Evolutionary conservation across 2,113 vertebrate species (phyloP).

Genomic region (Calypte anna): DNA sequence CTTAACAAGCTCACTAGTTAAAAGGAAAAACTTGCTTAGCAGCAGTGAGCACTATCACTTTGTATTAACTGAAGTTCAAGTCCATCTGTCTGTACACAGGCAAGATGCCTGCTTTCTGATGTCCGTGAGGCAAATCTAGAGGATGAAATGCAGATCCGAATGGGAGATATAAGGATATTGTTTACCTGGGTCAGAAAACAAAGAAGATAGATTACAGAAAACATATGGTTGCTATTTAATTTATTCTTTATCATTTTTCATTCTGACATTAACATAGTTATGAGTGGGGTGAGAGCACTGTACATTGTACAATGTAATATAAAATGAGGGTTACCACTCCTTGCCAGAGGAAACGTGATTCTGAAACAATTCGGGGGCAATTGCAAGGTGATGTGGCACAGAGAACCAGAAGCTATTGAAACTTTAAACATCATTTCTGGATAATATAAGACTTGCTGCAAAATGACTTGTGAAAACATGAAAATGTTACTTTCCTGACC

Average conservation of each 20-base stretch:
- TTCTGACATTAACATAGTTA: conserved; percentile 85
- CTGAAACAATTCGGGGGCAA: conserved; percentile 84
- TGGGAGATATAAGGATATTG: conserved; percentile 57
- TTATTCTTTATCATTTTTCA: conserved; percentile 94
- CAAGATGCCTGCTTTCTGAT: neutral
- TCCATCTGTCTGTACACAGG: neutral
- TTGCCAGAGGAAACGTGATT: conserved; percentile 86
- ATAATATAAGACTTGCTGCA: conserved; percentile 82
- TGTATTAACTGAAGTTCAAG: neutral
- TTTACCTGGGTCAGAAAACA: conserved; percentile 71
- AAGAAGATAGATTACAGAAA: conserved; percentile 75
- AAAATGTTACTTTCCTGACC: conserved; percentile 72
- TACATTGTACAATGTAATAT: conserved; percentile 87
- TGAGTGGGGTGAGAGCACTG: conserved; percentile 79
- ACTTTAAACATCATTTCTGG: conserved; percentile 84
- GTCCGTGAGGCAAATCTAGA: neutral
- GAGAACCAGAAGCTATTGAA: conserved; percentile 86
- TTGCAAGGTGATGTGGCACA: conserved; percentile 84
- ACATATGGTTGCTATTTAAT: conserved; percentile 93
- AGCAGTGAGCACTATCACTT: neutral
- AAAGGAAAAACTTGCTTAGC: neutral
- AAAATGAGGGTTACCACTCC: conserved; percentile 84
- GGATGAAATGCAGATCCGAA: conserved; percentile 43
- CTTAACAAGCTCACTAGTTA: neutral
- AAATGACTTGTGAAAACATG: conserved; percentile 79